Base-by-base conservation (phyloP, 2,888 invertebrate species). In the Teleogryllus oceanicus region DNA sequence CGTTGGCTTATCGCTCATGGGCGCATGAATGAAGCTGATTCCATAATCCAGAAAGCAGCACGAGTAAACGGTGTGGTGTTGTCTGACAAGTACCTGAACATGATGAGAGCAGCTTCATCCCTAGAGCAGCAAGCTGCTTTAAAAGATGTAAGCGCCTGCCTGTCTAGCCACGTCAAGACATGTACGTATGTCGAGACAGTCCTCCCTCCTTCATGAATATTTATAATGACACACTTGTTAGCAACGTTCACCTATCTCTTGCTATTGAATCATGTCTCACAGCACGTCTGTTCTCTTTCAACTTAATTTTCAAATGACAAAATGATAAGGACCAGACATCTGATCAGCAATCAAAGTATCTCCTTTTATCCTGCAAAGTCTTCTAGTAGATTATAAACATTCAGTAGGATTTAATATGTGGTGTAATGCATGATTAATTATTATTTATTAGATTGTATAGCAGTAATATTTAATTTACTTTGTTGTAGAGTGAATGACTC, bases 1-100 rank as follows among this genome's bases (percentile, higher is more conserved):
- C 87, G 95, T 84, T 95, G 95, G 95, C 88, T 94, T 80, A 87
- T 93, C 79, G 91, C 91, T 16, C 90, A 91, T 80, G 90, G 91
- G 2, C 87, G 90, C 81, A 87, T 88, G 18, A 87, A 89, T 0
- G 88, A 90, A 75, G 92, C 92, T 0, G 90, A 90, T 79, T 85
- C 85, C 4, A 90, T 92, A 21, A 86, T 93, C 2, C 92, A 85
- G 80, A 88, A 87, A 84, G 90, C 89, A 0, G 90, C 90, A 2
- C 86, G 85, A 10, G 84, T 86, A 0, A 90, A 90, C 81, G 87
- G 86, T 1, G 88, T 84, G 82, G 87, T 88, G 81, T 82, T 89
- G 0, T 88, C 88, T 1, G 4, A 86, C 83, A 77, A 77, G 20
- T 75, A 62, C 62, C 62, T 62, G 62, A 62, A n/a, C 62, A 62